A percentile compares a stretch with the other conserved stretches of the same genome.
These are phyloP conservation scores for Aradophagus sp. DNA, from an alignment of 1,140 invertebrate genomes.

Conservation along the genomic window DNA sequence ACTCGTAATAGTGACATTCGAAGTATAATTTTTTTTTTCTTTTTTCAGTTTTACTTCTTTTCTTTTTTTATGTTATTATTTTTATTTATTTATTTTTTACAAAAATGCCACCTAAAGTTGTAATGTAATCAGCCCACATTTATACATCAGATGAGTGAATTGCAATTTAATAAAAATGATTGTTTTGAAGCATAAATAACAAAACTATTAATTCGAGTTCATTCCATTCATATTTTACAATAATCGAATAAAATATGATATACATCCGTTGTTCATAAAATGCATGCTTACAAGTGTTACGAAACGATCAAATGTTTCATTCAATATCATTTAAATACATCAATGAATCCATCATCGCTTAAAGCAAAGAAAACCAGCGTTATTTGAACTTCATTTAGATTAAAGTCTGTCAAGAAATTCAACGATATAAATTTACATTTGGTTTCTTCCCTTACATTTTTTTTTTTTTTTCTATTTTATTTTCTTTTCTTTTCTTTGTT, in stretches of 20 bases:
- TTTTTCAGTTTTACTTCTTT: slow-evolving; percentile 10
- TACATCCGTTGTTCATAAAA: slow-evolving; percentile 8
- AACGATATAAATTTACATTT: slow-evolving; percentile 10
- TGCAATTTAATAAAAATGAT: background rate
- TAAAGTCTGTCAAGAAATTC: background rate
- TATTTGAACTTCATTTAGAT: background rate
- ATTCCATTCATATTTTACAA: slow-evolving; percentile 5
- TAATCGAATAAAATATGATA: slow-evolving; percentile 7
- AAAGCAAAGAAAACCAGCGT: slow-evolving; percentile 10
- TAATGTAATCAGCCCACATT: slow-evolving; percentile 7
- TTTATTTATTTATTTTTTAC: too few relatives aligned
- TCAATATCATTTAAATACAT: slow-evolving; percentile 33
- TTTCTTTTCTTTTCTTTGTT: too few relatives aligned
- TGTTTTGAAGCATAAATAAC: slow-evolving; percentile 2
- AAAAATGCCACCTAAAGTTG: too few relatives aligned
- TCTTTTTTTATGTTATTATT: slow-evolving; percentile 5
- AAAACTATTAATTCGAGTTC: slow-evolving; percentile 4
- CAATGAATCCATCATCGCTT: slow-evolving; percentile 44
- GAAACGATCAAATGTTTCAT: slow-evolving; percentile 20
- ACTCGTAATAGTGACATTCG: slow-evolving; percentile 18
- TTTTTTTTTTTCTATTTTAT: too few relatives aligned
- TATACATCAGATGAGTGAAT: slow-evolving; percentile 2
- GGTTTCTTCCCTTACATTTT: too few relatives aligned
- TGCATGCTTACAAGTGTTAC: slow-evolving; percentile 6
- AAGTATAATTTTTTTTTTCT: slow-evolving; percentile 22